Evolutionary conservation across 2,888 invertebrate species (phyloP).

Genomic region (Nomada lathburiana): DNA sequence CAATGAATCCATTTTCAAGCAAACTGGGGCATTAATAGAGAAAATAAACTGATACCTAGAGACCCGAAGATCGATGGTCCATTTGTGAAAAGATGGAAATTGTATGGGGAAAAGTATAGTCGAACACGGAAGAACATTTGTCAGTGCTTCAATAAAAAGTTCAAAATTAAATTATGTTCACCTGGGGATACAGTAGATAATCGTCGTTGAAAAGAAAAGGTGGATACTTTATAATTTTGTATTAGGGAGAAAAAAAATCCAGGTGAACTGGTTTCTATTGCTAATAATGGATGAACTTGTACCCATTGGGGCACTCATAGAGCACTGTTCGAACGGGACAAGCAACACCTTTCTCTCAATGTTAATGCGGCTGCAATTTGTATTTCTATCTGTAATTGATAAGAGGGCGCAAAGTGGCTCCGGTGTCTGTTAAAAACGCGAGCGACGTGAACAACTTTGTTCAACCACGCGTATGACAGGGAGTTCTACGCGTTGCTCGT

Average conservation of each 20-base stretch:
- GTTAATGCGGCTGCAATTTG: neutral
- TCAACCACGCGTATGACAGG: slow-evolving; percentile 41
- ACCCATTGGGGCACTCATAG: neutral
- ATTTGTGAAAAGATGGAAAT: neutral
- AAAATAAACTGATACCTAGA: neutral
- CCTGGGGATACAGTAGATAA: too few relatives aligned
- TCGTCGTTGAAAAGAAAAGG: neutral
- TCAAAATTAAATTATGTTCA: too few relatives aligned
- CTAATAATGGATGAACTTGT: neutral
- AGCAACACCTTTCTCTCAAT: slow-evolving; percentile 4
- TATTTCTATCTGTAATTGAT: slow-evolving; percentile 13
- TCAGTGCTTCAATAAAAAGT: too few relatives aligned
- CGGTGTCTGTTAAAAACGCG: slow-evolving; percentile 8
- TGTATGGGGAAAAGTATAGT: neutral
- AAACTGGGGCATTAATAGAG: neutral
- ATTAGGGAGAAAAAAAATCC: neutral
- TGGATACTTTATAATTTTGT: neutral
- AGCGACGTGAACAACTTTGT: slow-evolving; percentile 31
- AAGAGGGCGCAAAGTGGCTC: neutral
- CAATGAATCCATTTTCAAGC: neutral
- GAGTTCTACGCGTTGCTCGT: slow-evolving; percentile 24
- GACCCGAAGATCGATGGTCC: neutral
- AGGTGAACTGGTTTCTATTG: too few relatives aligned
- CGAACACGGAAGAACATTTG: neutral
- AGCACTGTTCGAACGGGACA: neutral